phyloP scores from a whole-genome alignment of 2,797 vertebrate species.

The Erpetoichthys calabaricus region DNA sequence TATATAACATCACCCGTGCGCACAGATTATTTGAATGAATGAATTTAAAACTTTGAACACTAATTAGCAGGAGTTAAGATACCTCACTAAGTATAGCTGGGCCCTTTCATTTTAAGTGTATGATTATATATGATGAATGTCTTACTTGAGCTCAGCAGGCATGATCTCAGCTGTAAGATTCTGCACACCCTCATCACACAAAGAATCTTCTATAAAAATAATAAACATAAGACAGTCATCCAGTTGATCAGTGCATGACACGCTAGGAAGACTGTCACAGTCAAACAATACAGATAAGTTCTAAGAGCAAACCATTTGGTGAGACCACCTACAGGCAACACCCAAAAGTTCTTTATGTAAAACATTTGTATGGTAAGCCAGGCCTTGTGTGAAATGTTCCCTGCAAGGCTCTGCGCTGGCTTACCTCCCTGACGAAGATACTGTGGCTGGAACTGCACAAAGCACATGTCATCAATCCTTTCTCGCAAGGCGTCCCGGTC shows the following conservation, averaged over 20 bases:
- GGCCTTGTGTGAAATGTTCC: background rate
- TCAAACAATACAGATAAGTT: background rate
- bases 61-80: no score
- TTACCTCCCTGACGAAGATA: constrained; percentile 45
- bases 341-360: no score
- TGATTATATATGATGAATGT: background rate
- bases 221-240: background rate
- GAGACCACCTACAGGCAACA: no score
- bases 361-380: no score
- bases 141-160: constrained; percentile 74
- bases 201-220: constrained; percentile 26
- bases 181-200: constrained; percentile 44
- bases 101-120: background rate
- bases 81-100: no score
- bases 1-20: no score
- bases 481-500: constrained; percentile 73
- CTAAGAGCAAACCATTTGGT: background rate
- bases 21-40: no score
- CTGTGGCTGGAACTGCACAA: constrained; percentile 66
- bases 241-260: background rate
- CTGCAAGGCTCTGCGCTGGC: constrained; percentile 35
- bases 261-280: background rate
- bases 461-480: constrained; percentile 73
- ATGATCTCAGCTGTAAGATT: constrained; percentile 78
- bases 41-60: no score